Conservation (phyloP, 2,797 vertebrate species). For the Gadopsis bispinosus region DNA sequence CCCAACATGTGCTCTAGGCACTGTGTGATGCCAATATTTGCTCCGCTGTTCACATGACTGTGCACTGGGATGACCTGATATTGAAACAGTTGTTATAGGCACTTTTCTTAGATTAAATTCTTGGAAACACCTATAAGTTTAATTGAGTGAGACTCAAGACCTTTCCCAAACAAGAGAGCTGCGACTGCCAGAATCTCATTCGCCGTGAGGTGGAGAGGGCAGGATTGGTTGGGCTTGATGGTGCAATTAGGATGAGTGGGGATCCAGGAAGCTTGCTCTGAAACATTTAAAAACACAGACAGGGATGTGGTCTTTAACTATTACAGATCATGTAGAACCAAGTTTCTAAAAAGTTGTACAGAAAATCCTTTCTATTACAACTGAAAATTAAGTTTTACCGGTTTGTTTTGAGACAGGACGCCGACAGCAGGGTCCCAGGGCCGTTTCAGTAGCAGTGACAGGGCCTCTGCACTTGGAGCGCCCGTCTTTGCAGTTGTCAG, state of each 20-base stretch:
- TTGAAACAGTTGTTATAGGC: conserved; percentile 34
- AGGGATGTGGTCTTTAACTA: background rate
- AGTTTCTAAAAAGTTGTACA: background rate
- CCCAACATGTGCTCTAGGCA: conserved; percentile 97
- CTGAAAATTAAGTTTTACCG: conserved; percentile 79
- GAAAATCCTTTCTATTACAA: background rate
- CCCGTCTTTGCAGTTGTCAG: conserved; percentile 91
- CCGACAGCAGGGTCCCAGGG: conserved; percentile 98
- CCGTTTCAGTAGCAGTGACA: conserved; percentile 94
- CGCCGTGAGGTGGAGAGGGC: conserved; percentile 91
- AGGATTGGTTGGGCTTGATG: conserved; percentile 91
- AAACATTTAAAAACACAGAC: conserved; percentile 44
- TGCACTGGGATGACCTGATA: conserved; percentile 93
- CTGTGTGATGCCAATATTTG: conserved; percentile 92
- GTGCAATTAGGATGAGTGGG: conserved; percentile 94
- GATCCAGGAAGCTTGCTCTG: conserved; percentile 97
- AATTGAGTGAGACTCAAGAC: conserved; percentile 71
- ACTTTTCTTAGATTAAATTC: background rate
- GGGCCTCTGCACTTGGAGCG: conserved; percentile 92
- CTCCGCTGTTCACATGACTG: conserved; percentile 90
- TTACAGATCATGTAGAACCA: background rate
- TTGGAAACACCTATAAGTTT: background rate
- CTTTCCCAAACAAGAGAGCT: conserved; percentile 97
- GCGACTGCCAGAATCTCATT: conserved; percentile 98
- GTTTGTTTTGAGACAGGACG: conserved; percentile 97